phyloP scores from a whole-genome alignment of 2,113 vertebrate species.

The Siniperca chuatsi region DNA sequence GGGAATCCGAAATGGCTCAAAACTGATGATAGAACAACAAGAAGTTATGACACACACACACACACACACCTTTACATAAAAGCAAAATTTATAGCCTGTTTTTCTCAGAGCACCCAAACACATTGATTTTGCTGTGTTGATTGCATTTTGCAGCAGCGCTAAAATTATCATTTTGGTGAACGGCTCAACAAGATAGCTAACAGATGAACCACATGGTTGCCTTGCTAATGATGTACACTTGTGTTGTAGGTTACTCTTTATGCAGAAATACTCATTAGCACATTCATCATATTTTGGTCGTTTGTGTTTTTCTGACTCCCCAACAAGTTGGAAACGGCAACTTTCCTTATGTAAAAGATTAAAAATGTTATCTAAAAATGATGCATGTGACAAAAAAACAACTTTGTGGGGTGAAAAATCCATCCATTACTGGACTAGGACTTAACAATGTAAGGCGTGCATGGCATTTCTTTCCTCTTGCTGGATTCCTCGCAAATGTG shows the following conservation, averaged over 20 bases:
- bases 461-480: not conserved
- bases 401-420: not conserved
- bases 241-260: constrained; percentile 15
- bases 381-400: not conserved
- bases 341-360: not conserved
- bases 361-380: not conserved
- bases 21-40: constrained; percentile 4
- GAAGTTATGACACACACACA: not conserved
- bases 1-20: not conserved
- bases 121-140: constrained; percentile 16
- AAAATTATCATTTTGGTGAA: constrained; percentile 13
- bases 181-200: not conserved
- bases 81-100: not conserved
- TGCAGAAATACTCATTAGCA: constrained; percentile 39
- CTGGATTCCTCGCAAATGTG: not conserved
- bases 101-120: not conserved
- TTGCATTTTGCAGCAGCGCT: constrained; percentile 23
- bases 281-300: not conserved
- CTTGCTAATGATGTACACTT: constrained; percentile 17
- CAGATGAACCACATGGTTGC: not conserved
- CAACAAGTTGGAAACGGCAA: not conserved
- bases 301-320: constrained; percentile 7
- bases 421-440: too few relatives aligned
- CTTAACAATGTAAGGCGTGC: not conserved
- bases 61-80: not conserved